Evolutionary conservation across 2,797 vertebrate genomes (phyloP).

Genomic region (Garrulus glandarius): DNA sequence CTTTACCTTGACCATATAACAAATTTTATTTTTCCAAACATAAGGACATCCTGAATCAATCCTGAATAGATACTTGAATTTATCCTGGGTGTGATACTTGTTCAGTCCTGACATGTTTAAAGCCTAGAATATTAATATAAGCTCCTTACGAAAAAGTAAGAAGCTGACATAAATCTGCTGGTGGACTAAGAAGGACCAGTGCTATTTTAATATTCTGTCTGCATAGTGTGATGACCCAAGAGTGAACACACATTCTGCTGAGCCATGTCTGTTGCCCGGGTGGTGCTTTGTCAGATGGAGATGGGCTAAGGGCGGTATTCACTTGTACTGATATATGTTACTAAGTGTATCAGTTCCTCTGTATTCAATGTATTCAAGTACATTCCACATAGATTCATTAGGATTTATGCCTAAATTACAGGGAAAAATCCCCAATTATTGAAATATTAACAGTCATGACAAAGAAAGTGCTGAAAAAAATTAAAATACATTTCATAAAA

Average conservation of each 20-base stretch:
- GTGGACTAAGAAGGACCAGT: background rate
- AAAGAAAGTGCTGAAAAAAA: background rate
- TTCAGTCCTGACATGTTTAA: background rate
- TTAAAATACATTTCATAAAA: background rate
- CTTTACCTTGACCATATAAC: background rate
- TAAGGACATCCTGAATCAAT: background rate
- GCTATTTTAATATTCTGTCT: background rate
- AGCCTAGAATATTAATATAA: background rate
- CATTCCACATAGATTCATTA: background rate
- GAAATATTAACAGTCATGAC: background rate
- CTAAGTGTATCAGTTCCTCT: background rate
- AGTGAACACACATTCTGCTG: fast-evolving
- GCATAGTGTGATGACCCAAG: background rate
- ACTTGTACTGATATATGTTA: background rate
- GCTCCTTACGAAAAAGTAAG: background rate
- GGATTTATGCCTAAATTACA: background rate
- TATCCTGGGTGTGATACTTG: background rate
- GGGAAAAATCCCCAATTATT: fast-evolving
- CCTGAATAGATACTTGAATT: background rate
- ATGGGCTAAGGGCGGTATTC: background rate
- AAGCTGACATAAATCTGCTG: background rate
- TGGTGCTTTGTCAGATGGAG: background rate
- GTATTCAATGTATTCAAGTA: background rate
- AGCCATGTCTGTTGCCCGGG: background rate
- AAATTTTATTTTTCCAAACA: background rate